Conservation (phyloP, 1,140 invertebrate species). For the Drusus annulatus region DNA sequence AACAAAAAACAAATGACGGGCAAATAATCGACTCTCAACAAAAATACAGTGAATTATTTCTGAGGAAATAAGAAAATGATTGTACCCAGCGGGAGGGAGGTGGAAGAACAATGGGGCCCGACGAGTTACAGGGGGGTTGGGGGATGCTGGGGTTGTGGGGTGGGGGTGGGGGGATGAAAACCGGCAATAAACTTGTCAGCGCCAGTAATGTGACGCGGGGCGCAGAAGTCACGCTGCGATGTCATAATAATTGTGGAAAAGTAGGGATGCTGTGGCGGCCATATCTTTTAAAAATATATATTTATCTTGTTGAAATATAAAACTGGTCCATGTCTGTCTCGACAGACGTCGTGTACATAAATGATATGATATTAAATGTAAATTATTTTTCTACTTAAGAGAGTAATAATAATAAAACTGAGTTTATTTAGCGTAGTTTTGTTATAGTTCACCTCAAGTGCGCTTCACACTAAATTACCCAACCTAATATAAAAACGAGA, state of each 20-base stretch:
- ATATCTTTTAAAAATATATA: too few species aligned
- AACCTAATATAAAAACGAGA: too few species aligned
- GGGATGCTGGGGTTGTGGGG: not conserved
- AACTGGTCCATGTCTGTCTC: too few species aligned
- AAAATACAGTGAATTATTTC: constrained; percentile 1
- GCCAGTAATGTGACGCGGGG: constrained; percentile 48
- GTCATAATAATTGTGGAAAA: constrained; percentile 6
- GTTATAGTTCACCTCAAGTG: too few species aligned
- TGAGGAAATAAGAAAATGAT: constrained; percentile 32
- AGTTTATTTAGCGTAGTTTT: too few species aligned
- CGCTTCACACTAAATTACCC: too few species aligned
- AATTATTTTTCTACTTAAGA: too few species aligned
- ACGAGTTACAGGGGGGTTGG: not conserved
- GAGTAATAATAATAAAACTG: too few species aligned
- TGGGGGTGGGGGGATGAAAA: constrained; percentile 47
- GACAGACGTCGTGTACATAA: too few species aligned
- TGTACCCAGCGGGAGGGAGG: constrained; percentile 10
- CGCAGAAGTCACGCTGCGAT: constrained; percentile 41
- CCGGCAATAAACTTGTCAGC: constrained; percentile 58
- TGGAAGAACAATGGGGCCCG: too few species aligned
- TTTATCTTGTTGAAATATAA: too few species aligned
- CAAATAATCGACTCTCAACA: not conserved
- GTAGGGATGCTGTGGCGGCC: not conserved
- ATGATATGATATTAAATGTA: too few species aligned
- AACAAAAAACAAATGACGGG: not conserved